Evolutionary conservation across 2,888 invertebrate species (phyloP).

Genomic region (Heliconius charithonia): DNA sequence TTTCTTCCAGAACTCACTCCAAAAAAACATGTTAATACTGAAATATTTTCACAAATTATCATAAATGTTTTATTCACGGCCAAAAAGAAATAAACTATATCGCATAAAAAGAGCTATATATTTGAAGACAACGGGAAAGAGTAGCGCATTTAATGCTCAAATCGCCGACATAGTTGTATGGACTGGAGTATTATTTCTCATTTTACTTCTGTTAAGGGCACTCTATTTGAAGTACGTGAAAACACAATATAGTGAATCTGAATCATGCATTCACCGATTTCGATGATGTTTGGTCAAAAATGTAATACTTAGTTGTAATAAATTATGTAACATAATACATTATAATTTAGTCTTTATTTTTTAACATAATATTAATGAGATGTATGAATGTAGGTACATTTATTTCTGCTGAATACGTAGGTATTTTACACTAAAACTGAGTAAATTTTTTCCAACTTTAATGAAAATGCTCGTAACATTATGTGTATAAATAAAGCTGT

Average conservation of each 20-base stretch:
- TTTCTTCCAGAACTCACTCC: neutral
- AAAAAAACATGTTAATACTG: constrained; percentile 10
- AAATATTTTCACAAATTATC: neutral
- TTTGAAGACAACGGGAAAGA: constrained; percentile 43
- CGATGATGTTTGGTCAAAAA: constrained; percentile 1
- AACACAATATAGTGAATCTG: constrained; percentile 28
- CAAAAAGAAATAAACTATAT: constrained; percentile 47
- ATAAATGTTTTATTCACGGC: constrained; percentile 50
- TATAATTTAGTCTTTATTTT: neutral
- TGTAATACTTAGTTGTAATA: neutral
- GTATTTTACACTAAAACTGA: no score
- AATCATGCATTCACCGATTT: neutral
- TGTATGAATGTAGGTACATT: no score
- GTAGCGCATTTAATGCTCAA: constrained; percentile 32
- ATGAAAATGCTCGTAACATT: no score
- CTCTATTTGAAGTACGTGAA: constrained; percentile 51
- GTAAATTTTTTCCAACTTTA: no score
- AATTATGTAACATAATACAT: neutral
- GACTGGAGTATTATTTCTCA: constrained; percentile 50
- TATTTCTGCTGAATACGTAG: no score
- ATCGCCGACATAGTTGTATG: constrained; percentile 48
- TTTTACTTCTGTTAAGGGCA: constrained; percentile 49
- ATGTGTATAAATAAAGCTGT: no score
- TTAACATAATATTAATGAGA: neutral
- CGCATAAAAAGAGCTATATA: constrained; percentile 53